Evolutionary conservation across 2,113 vertebrate species (phyloP).

Genomic region (Seriola quinqueradiata): DNA sequence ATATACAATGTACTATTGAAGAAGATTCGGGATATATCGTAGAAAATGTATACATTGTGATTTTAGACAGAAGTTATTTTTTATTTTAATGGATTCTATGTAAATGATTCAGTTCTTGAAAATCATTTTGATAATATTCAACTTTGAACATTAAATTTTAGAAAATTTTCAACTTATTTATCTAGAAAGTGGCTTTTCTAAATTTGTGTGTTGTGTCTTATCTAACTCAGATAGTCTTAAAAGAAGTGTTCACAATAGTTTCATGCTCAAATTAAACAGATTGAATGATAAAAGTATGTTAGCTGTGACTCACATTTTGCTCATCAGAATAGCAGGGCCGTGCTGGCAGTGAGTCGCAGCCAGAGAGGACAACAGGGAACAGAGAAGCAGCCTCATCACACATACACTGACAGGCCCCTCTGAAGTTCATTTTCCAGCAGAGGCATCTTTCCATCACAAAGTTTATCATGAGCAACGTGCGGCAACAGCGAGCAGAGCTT

Average conservation of each 20-base stretch:
- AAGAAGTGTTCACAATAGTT: neutral
- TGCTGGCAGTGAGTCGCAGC: constrained; percentile 42
- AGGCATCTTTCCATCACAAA: constrained; percentile 63
- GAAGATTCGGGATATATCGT: neutral
- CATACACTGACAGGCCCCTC: constrained; percentile 17
- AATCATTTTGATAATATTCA: constrained; percentile 1
- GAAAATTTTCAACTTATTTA: neutral
- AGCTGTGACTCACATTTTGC: constrained; percentile 41
- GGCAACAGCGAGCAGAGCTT: constrained; percentile 53
- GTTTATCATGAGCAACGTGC: constrained; percentile 68
- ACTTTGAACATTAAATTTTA: constrained; percentile 21
- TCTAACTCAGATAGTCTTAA: neutral
- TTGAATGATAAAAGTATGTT: constrained; percentile 10
- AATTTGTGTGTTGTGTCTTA: neutral
- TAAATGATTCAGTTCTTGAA: constrained; percentile 13
- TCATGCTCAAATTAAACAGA: neutral
- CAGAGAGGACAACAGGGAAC: constrained; percentile 34
- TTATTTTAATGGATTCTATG: neutral
- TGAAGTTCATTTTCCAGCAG: constrained; percentile 49
- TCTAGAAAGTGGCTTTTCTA: constrained; percentile 5
- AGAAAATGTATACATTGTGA: neutral
- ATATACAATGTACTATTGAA: neutral
- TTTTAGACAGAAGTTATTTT: neutral
- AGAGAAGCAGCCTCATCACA: constrained; percentile 27
- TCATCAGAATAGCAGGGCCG: constrained; percentile 25